These are phyloP conservation scores for Daphoenositta chrysoptera DNA, from an alignment of 2,113 vertebrate genomes.

Conservation along the genomic window DNA sequence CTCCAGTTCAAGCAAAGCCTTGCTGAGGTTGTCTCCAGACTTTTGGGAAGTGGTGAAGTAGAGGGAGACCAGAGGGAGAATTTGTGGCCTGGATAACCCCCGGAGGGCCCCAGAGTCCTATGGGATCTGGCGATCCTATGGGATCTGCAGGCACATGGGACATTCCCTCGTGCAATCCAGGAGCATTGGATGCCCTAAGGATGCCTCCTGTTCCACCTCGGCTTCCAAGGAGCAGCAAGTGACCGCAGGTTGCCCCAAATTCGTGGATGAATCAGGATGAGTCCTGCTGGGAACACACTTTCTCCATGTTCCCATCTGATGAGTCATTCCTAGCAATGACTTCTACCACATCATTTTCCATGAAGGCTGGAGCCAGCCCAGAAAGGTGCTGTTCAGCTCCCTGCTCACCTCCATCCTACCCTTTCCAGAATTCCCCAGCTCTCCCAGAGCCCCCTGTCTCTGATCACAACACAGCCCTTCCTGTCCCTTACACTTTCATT, in stretches of 20 bases:
- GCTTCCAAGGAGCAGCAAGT: not conserved
- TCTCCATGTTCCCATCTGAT: not conserved
- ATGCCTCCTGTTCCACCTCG: rapidly evolving
- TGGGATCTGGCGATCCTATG: rapidly evolving
- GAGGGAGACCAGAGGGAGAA: not conserved
- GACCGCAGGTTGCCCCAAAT: not conserved
- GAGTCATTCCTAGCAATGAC: not conserved
- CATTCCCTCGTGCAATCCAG: not conserved
- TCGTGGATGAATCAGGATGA: not conserved
- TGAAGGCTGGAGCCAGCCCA: not conserved
- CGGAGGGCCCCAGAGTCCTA: not conserved
- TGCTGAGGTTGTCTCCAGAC: not conserved
- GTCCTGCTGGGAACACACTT: not conserved
- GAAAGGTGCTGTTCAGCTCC: not conserved
- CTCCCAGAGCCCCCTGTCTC: not conserved
- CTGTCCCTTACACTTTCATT: constrained; percentile 72
- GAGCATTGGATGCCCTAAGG: not conserved
- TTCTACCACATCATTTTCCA: not conserved
- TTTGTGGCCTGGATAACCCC: not conserved
- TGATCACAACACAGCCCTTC: constrained; percentile 64
- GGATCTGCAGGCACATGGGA: not conserved
- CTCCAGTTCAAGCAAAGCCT: not conserved
- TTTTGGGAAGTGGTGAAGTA: not conserved
- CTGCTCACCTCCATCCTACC: not conserved
- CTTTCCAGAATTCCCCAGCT: constrained; percentile 41